Conservation (phyloP, 2,888 invertebrate genomes). For the Idaea biselata region DNA sequence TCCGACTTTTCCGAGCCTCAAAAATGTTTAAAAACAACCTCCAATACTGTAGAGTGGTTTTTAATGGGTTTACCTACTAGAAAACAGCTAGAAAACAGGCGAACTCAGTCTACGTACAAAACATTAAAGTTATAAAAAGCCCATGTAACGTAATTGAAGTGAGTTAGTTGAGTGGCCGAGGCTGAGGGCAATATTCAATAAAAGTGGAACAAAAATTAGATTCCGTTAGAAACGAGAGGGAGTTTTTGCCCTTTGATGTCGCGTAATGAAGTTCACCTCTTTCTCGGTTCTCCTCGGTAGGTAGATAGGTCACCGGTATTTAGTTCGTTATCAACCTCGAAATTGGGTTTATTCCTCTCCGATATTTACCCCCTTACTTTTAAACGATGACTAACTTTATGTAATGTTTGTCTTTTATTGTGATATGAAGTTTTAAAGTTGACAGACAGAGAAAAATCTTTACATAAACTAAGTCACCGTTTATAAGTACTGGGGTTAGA, state of each 20-base stretch:
- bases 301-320: constrained; percentile 39
- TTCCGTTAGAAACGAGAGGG: constrained; percentile 44
- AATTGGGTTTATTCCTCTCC: not conserved
- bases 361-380: too few relatives aligned
- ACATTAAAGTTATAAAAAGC: not conserved
- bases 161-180: constrained; percentile 39
- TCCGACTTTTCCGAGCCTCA: not conserved
- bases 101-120: not conserved
- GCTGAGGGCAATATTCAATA: constrained; percentile 38
- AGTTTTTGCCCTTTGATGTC: constrained; percentile 60
- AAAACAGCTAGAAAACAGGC: not conserved
- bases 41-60: not conserved
- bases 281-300: constrained; percentile 26
- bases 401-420: too few relatives aligned
- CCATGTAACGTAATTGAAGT: constrained; percentile 20
- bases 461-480: too few relatives aligned
- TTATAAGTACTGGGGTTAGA: too few relatives aligned
- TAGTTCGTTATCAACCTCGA: constrained; percentile 20
- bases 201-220: constrained; percentile 69
- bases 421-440: too few relatives aligned
- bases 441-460: too few relatives aligned
- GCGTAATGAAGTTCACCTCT: constrained; percentile 56
- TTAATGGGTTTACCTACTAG: not conserved
- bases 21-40: not conserved
- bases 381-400: too few relatives aligned